These are phyloP conservation scores for Bombus polaris DNA, from an alignment of 1,140 invertebrate species.

Conservation along the genomic window DNA sequence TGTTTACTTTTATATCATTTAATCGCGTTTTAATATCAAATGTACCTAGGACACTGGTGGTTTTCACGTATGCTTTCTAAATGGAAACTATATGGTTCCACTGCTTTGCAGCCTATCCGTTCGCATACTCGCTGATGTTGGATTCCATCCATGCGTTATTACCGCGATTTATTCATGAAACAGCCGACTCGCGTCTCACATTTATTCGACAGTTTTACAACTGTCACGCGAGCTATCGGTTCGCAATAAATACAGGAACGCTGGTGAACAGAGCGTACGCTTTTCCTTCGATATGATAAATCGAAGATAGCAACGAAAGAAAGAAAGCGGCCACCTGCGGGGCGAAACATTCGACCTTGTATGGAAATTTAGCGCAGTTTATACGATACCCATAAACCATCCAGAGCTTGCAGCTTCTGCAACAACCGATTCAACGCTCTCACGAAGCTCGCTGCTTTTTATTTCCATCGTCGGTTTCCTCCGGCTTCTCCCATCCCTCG, in stretches of 20 bases:
- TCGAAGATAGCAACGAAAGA: constrained; percentile 9
- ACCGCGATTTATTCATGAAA: constrained; percentile 4
- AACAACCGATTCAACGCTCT: constrained; percentile 1
- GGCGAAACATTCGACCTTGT: constrained; percentile 26
- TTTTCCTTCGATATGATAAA: constrained; percentile 28
- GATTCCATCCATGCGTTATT: background rate
- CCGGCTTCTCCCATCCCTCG: background rate
- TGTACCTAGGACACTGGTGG: too few relatives aligned
- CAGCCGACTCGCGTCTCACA: too few relatives aligned
- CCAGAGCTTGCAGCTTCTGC: background rate
- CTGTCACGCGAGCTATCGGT: background rate
- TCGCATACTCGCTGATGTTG: background rate
- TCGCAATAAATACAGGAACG: constrained; percentile 24
- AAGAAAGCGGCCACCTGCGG: background rate
- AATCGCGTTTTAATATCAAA: too few relatives aligned
- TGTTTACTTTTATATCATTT: too few relatives aligned
- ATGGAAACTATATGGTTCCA: too few relatives aligned
- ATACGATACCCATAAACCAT: constrained; percentile 13
- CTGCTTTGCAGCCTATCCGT: background rate
- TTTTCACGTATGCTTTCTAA: background rate
- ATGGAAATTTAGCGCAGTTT: constrained; percentile 53
- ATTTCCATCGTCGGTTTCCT: constrained; percentile 2
- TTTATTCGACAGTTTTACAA: constrained; percentile 29
- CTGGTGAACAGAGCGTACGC: background rate
- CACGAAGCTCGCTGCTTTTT: background rate